These are phyloP conservation scores for Apamea anceps DNA, from an alignment of 2,888 invertebrate species.

Conservation along the genomic window DNA sequence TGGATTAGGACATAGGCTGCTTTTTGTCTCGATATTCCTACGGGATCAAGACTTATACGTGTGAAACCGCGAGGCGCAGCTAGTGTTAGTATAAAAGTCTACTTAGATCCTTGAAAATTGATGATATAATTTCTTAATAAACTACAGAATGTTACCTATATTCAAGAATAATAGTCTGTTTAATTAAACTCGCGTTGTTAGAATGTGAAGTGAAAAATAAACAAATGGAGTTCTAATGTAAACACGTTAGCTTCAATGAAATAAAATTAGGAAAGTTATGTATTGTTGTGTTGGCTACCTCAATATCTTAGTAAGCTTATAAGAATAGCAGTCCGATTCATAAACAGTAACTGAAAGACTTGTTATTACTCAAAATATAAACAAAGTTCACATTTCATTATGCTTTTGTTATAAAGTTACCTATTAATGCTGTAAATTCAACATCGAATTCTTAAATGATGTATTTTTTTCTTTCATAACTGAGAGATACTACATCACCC, in stretches of 20 bases:
- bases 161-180: constrained; percentile 2
- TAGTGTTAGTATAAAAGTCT: neutral
- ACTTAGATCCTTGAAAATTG: neutral
- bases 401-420: neutral
- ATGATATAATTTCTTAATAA: neutral
- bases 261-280: constrained; percentile 44
- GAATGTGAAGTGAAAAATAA: constrained; percentile 25
- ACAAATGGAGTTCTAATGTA: constrained; percentile 20
- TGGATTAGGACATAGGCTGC: neutral
- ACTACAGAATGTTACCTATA: constrained; percentile 9
- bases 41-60: neutral
- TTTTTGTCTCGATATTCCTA: neutral
- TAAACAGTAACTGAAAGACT: neutral
- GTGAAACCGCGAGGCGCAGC: neutral
- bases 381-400: neutral
- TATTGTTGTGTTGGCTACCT: constrained; percentile 19
- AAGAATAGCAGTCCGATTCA: constrained; percentile 15
- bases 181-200: constrained; percentile 23
- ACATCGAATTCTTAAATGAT: neutral
- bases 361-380: constrained; percentile 9
- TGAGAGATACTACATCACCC: too few species aligned
- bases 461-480: too few species aligned
- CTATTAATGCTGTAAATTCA: neutral
- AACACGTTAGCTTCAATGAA: constrained; percentile 42
- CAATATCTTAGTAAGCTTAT: constrained; percentile 11